Evolutionary conservation across 2,797 vertebrate species (phyloP).

Genomic region (Trichosurus vulpecula): DNA sequence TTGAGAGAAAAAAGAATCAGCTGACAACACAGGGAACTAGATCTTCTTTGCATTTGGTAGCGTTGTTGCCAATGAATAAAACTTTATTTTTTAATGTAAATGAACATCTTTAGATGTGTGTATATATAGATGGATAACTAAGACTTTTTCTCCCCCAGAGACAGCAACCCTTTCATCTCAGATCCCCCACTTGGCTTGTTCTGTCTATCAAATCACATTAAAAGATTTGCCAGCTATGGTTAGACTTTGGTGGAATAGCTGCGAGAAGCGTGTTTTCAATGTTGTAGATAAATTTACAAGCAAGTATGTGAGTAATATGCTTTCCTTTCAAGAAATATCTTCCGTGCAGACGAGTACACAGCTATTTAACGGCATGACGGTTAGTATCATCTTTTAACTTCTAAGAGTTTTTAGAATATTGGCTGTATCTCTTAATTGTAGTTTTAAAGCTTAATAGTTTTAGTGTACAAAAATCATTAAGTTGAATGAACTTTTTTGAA

Average conservation of each 20-base stretch:
- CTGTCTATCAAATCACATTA: constrained; percentile 93
- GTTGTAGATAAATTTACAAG: constrained; percentile 96
- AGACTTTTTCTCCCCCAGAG: constrained; percentile 81
- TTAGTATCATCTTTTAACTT: constrained; percentile 82
- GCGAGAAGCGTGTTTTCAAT: constrained; percentile 95
- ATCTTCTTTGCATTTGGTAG: background rate
- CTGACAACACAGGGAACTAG: background rate
- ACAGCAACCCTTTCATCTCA: constrained; percentile 87
- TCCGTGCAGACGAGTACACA: constrained; percentile 95
- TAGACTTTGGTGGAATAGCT: constrained; percentile 98
- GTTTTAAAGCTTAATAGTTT: background rate
- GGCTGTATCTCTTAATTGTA: constrained; percentile 10
- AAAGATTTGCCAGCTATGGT: constrained; percentile 98
- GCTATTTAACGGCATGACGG: constrained; percentile 96
- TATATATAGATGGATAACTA: constrained; percentile 13
- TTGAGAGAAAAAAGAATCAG: background rate
- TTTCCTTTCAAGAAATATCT: constrained; percentile 95
- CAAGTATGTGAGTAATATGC: constrained; percentile 93
- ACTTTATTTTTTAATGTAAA: constrained; percentile 43
- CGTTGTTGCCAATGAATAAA: background rate
- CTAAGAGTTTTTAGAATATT: constrained; percentile 46
- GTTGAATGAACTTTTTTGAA: background rate
- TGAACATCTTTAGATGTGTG: background rate
- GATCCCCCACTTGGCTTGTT: constrained; percentile 95
- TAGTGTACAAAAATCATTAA: background rate